These are phyloP conservation scores for Scolopax mira DNA, from an alignment of 2,113 vertebrate species.

Conservation along the genomic window DNA sequence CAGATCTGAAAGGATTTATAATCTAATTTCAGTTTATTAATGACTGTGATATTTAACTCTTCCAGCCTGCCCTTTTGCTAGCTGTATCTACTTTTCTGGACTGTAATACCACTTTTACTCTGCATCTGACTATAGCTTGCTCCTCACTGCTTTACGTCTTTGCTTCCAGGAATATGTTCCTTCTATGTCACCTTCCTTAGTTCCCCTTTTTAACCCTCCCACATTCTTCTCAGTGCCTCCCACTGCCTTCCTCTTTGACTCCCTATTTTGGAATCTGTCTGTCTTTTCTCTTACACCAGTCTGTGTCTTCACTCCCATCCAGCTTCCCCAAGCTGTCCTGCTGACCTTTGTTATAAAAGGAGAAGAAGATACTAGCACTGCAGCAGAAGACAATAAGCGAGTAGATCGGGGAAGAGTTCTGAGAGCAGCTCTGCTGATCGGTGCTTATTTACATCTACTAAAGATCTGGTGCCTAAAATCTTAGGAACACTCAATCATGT, in stretches of 20 bases:
- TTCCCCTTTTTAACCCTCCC: not conserved
- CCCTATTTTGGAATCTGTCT: not conserved
- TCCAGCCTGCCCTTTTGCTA: not conserved
- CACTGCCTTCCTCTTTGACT: not conserved
- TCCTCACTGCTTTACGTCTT: not conserved
- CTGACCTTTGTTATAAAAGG: not conserved
- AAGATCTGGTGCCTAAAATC: not conserved
- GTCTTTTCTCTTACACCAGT: not conserved
- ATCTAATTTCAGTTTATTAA: slow-evolving; percentile 40
- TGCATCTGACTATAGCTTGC: not conserved
- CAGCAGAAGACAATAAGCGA: not conserved
- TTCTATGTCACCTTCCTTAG: not conserved
- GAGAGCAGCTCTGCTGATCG: not conserved
- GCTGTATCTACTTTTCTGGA: not conserved
- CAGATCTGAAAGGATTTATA: not conserved
- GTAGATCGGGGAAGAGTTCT: not conserved
- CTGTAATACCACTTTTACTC: not conserved
- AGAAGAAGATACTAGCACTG: not conserved
- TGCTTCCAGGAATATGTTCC: not conserved
- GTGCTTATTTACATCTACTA: not conserved
- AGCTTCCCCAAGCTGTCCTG: not conserved
- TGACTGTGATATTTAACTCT: slow-evolving; percentile 2
- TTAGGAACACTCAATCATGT: not conserved
- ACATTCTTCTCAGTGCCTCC: not conserved
- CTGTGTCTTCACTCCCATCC: not conserved